A percentile compares a stretch with the other conserved stretches of the same genome.
Evolutionary conservation across 2,113 vertebrate species (phyloP).

Genomic region (Calidris pugnax): DNA sequence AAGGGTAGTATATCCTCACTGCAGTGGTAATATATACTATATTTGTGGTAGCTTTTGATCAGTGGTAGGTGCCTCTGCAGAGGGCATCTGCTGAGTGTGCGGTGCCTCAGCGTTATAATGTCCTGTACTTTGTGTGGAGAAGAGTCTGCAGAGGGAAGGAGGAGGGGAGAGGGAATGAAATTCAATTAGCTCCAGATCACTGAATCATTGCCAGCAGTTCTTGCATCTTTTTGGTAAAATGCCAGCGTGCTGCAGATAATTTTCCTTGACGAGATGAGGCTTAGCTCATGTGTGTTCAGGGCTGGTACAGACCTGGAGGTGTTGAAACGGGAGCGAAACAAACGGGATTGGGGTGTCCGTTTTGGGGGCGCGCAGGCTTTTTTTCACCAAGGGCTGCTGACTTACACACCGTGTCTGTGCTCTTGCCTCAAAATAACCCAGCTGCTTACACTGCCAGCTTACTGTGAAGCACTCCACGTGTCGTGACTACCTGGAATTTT

Average conservation of each 20-base stretch:
- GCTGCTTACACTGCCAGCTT: background rate
- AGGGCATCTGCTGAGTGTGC: background rate
- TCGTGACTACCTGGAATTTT: background rate
- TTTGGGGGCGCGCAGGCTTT: background rate
- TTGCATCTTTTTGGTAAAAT: slow-evolving; percentile 29
- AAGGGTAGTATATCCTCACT: background rate
- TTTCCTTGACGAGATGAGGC: background rate
- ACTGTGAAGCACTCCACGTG: background rate
- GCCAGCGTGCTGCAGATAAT: slow-evolving; percentile 53
- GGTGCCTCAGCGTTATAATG: background rate
- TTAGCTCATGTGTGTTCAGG: background rate
- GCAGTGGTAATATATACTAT: background rate
- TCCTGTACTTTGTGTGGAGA: background rate
- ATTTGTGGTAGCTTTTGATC: background rate
- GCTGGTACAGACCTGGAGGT: background rate
- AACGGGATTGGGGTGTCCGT: background rate
- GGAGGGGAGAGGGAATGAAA: slow-evolving; percentile 14
- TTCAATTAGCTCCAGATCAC: slow-evolving; percentile 47
- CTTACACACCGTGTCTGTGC: background rate
- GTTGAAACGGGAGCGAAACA: background rate
- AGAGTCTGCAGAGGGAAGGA: slow-evolving; percentile 12
- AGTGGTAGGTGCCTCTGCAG: background rate
- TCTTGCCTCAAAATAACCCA: background rate
- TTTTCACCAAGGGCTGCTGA: background rate
- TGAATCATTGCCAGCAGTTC: slow-evolving; percentile 44